These are phyloP conservation scores for Macrobrachium rosenbergii DNA, from an alignment of 1,140 invertebrate species.

Conservation along the genomic window DNA sequence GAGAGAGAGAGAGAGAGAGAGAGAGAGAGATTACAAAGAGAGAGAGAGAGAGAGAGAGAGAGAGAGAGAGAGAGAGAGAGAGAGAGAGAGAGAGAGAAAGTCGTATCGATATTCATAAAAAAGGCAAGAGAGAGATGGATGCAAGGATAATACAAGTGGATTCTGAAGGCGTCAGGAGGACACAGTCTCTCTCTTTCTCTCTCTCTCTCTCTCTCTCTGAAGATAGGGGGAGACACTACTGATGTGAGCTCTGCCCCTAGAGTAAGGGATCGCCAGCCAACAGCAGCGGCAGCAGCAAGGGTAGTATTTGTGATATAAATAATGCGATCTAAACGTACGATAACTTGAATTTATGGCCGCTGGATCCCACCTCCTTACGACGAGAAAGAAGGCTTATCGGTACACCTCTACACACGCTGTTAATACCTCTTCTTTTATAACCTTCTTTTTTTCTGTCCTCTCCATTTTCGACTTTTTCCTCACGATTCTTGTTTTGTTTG, in stretches of 20 bases:
- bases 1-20: background rate
- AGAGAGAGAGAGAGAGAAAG: background rate
- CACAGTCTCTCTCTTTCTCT: background rate
- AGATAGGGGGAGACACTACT: background rate
- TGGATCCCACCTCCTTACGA: conserved; percentile 37
- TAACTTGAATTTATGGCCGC: conserved; percentile 40
- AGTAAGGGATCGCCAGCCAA: too few species aligned
- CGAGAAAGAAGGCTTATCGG: conserved; percentile 33
- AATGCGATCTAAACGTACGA: conserved; percentile 42
- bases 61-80: background rate
- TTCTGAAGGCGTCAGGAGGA: background rate
- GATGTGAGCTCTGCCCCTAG: too few species aligned
- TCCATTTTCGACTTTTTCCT: background rate
- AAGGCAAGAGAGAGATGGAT: background rate
- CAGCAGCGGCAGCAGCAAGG: conserved; percentile 6
- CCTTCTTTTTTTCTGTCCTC: background rate
- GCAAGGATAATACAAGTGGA: background rate
- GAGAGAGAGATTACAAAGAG: background rate
- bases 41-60: conserved; percentile 1
- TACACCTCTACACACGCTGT: conserved; percentile 19
- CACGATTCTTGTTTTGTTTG: background rate
- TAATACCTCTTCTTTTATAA: background rate
- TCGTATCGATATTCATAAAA: background rate
- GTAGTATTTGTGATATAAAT: conserved; percentile 49
- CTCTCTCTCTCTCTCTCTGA: conserved; percentile 14